phyloP scores from a whole-genome alignment of 2,888 invertebrate species.

The Stictocephala bisonia region DNA sequence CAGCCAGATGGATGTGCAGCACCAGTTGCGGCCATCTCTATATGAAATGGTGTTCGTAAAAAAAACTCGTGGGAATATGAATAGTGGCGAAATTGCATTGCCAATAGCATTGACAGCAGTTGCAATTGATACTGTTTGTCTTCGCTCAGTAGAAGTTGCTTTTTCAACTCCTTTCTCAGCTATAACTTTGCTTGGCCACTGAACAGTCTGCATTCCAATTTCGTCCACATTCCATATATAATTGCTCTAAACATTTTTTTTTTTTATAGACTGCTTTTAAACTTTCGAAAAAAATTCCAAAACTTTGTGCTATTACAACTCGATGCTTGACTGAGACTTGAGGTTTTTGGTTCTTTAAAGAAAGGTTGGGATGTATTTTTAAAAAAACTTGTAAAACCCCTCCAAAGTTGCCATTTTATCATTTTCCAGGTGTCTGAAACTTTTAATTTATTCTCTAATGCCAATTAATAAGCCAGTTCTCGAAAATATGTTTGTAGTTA shows the following conservation, averaged over 20 bases:
- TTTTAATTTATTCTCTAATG: constrained; percentile 9
- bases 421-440: neutral
- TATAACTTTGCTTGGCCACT: neutral
- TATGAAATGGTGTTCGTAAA: no score
- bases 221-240: neutral
- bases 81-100: constrained; percentile 54
- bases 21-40: no score
- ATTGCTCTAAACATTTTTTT: no score
- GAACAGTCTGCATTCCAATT: neutral
- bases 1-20: constrained; percentile 57
- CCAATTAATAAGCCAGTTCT: constrained; percentile 22
- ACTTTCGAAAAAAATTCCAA: neutral
- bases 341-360: neutral
- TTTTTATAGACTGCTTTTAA: neutral
- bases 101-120: constrained; percentile 53
- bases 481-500: constrained; percentile 14
- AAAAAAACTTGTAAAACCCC: no score
- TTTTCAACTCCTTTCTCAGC: constrained; percentile 47
- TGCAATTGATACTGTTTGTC: constrained; percentile 53
- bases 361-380: neutral
- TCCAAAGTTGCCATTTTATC: neutral
- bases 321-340: no score
- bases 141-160: constrained; percentile 57
- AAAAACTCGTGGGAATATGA: constrained; percentile 57
- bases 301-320: no score